Evolutionary conservation across 2,113 vertebrate genomes (phyloP).

Genomic region (Chaenogobius annularis): DNA sequence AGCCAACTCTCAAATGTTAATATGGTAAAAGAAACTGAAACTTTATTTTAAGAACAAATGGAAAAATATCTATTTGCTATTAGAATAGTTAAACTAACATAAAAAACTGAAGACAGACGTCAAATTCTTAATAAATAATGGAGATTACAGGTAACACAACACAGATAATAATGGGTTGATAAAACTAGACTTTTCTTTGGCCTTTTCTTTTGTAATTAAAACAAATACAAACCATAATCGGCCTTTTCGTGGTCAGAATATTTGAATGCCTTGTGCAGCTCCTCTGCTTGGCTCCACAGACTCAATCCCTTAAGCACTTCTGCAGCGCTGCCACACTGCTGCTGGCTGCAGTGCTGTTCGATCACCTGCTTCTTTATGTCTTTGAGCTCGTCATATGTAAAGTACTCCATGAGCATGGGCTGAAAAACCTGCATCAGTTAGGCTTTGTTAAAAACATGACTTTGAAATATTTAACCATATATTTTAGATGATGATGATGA

Average conservation of each 20-base stretch:
- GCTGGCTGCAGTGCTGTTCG: conserved; percentile 89
- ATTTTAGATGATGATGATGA: conserved; percentile 13
- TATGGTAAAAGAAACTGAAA: too few species aligned
- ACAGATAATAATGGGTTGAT: background rate
- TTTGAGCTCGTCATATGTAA: conserved; percentile 96
- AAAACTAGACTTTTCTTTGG: background rate
- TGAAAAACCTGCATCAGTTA: conserved; percentile 88
- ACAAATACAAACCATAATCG: conserved; percentile 81
- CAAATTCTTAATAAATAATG: background rate
- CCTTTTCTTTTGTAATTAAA: background rate
- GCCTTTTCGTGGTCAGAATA: conserved; percentile 93
- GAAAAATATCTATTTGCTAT: background rate
- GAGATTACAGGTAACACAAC: background rate
- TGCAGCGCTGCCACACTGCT: conserved; percentile 73
- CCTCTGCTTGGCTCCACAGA: conserved; percentile 90
- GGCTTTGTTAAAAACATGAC: conserved; percentile 11
- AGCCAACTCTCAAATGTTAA: background rate
- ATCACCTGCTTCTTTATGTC: conserved; percentile 98
- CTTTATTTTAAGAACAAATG: too few species aligned
- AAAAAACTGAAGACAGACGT: background rate
- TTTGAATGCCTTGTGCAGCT: conserved; percentile 92
- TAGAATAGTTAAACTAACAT: too few species aligned
- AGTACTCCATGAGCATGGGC: conserved; percentile 99
- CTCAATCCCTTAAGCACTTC: conserved; percentile 87
- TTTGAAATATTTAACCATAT: background rate